Conservation (phyloP, 2,888 invertebrate genomes). For the Melanophora roralis region DNA sequence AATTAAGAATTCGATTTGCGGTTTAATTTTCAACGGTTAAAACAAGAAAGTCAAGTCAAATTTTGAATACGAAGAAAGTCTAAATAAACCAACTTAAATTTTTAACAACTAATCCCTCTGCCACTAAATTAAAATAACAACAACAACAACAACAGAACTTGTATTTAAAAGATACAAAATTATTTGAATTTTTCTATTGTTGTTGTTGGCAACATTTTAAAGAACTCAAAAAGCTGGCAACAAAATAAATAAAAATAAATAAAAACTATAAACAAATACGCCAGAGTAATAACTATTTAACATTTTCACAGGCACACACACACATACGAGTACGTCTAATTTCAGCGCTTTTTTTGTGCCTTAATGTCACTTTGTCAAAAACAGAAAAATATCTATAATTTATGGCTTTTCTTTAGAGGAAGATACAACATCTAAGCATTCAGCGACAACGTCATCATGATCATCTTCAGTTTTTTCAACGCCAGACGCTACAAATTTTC, state of each 20-base stretch:
- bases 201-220: slow-evolving; percentile 62
- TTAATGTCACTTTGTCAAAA: slow-evolving; percentile 68
- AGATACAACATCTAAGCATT: slow-evolving; percentile 64
- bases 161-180: slow-evolving; percentile 44
- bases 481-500: slow-evolving; percentile 38
- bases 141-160: slow-evolving; percentile 53
- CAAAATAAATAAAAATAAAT: neutral
- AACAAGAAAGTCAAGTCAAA: slow-evolving; percentile 41
- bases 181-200: slow-evolving; percentile 21
- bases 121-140: slow-evolving; percentile 23
- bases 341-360: slow-evolving; percentile 52
- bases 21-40: slow-evolving; percentile 67
- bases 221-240: slow-evolving; percentile 27
- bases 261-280: slow-evolving; percentile 39
- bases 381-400: slow-evolving; percentile 68
- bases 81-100: slow-evolving; percentile 18
- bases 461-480: slow-evolving; percentile 24
- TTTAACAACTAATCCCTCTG: slow-evolving; percentile 40
- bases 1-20: slow-evolving; percentile 69
- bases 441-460: slow-evolving; percentile 17
- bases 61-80: neutral
- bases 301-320: slow-evolving; percentile 3
- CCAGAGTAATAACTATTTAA: slow-evolving; percentile 19
- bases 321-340: too few relatives aligned
- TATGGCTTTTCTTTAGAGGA: slow-evolving; percentile 71